A percentile compares a stretch with the other conserved stretches of the same genome.
phyloP scores from a whole-genome alignment of 2,888 invertebrate genomes.

The Phyllotreta cruciferae region DNA sequence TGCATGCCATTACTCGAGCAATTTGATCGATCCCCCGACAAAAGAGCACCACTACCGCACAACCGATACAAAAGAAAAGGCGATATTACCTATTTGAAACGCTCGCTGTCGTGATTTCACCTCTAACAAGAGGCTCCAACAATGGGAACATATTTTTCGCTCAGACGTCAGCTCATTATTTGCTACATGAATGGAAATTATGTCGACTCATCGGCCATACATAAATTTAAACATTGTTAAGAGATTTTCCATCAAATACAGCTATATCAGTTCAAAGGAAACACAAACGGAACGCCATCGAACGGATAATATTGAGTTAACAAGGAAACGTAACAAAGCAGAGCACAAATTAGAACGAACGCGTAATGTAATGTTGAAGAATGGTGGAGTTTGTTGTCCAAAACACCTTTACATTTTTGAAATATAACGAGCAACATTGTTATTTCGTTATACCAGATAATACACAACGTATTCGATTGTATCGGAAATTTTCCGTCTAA shows the following conservation, averaged over 20 bases:
- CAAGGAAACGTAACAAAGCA: conserved; percentile 10
- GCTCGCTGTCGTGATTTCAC: conserved; percentile 30
- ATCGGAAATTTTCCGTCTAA: too few species aligned
- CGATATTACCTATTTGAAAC: conserved; percentile 32
- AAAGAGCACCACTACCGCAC: conserved; percentile 23
- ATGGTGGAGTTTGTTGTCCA: background rate
- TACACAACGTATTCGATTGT: too few species aligned
- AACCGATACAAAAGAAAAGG: conserved; percentile 28
- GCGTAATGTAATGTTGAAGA: background rate
- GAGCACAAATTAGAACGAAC: conserved; percentile 9
- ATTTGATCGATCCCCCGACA: conserved; percentile 30
- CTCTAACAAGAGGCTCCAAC: conserved; percentile 31
- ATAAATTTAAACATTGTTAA: conserved; percentile 34
- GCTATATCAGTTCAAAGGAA: conserved; percentile 21
- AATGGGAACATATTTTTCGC: conserved; percentile 34
- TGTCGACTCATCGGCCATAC: conserved; percentile 32
- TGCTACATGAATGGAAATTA: conserved; percentile 29
- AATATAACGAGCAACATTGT: background rate
- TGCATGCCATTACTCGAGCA: conserved; percentile 20
- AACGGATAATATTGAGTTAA: conserved; percentile 18
- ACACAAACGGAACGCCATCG: conserved; percentile 14
- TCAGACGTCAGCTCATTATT: conserved; percentile 32
- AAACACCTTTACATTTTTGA: background rate
- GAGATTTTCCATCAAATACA: conserved; percentile 30
- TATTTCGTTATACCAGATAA: too few species aligned